Base-by-base conservation (phyloP, 2,113 vertebrate genomes). In the Xiphophorus hellerii region DNA sequence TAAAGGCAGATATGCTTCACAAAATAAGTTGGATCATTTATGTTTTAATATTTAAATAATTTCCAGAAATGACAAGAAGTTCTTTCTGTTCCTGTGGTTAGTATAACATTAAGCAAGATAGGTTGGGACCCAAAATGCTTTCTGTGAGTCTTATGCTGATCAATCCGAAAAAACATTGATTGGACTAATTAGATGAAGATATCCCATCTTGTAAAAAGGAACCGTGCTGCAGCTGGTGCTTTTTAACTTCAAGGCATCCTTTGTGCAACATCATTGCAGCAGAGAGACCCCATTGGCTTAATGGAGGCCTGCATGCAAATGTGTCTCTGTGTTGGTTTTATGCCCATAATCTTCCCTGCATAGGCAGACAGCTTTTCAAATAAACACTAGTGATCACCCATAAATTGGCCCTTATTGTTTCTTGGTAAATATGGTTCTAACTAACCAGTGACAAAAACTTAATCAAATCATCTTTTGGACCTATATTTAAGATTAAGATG, bases 401-500 rank as follows among this genome's bases (percentile, higher is more conserved):
- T 29, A 61, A 71, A 35, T 61, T 27, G 31, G 62, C 42, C 29
- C 22, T 51, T 27, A 62, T 61, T 35, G 63, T 65, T 39, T n/a
- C 29, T 64, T 62, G n/a, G 42, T 33, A 37, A 48, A 60, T 14
- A 1, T 25, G 10, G n/a, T 12, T 13, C 22, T 39, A 54, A 62
- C 29, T 66, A 54, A 12, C 66, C 64, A 70, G 15, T 37, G 33
- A 42, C 5, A 73, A 75, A 67, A 72, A 79, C 73, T 28, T 74
- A 44, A 70, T 51, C 65, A 27, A 2, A 61, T 20, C 31, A 35
- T 31, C 61, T 62, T 48, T 48, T 66, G 63, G 31, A 15, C 28
- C 64, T 76, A 39, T 27, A 62, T 74, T 48, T 66, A 80, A 66
- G 48, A 66, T 20, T 20, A 64, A 69, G 66, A 73, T 61, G 48